phyloP scores from a whole-genome alignment of 2,888 invertebrate genomes.

The Lydus trimaculatus region DNA sequence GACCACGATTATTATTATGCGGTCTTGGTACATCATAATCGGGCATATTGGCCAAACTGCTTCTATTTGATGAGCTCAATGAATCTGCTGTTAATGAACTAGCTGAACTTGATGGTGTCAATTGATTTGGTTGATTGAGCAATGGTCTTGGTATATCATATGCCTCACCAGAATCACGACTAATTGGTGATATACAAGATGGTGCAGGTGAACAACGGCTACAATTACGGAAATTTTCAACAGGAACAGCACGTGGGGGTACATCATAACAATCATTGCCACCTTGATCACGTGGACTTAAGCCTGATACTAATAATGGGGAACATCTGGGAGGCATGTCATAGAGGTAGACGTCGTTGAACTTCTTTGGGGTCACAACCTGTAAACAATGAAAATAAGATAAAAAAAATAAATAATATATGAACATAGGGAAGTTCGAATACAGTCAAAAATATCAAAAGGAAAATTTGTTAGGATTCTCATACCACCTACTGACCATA shows the following conservation, averaged over 20 bases:
- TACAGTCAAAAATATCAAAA: constrained; percentile 23
- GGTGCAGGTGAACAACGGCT: constrained; percentile 63
- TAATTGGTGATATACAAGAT: constrained; percentile 58
- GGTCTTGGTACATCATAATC: constrained; percentile 76
- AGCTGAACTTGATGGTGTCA: constrained; percentile 73
- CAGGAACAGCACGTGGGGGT: constrained; percentile 69
- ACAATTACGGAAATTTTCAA: constrained; percentile 65
- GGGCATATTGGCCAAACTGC: constrained; percentile 64
- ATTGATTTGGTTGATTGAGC: constrained; percentile 62
- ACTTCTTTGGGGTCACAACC: constrained; percentile 75
- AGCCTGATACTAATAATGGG: constrained; percentile 48
- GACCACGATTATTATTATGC: constrained; percentile 52
- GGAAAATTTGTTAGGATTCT: constrained; percentile 18
- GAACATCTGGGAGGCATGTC: constrained; percentile 66
- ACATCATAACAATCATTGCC: constrained; percentile 67
- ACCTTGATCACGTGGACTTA: constrained; percentile 47
- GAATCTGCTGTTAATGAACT: constrained; percentile 71
- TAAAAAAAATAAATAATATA: background rate
- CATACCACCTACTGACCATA: constrained; percentile 3
- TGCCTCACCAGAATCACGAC: constrained; percentile 61
- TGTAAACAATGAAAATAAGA: constrained; percentile 59
- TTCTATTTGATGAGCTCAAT: constrained; percentile 64
- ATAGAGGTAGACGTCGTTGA: constrained; percentile 77
- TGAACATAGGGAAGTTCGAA: background rate
- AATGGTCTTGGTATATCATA: constrained; percentile 73